Evolutionary conservation across 2,797 vertebrate species (phyloP).

Genomic region (Aphelocoma californica): DNA sequence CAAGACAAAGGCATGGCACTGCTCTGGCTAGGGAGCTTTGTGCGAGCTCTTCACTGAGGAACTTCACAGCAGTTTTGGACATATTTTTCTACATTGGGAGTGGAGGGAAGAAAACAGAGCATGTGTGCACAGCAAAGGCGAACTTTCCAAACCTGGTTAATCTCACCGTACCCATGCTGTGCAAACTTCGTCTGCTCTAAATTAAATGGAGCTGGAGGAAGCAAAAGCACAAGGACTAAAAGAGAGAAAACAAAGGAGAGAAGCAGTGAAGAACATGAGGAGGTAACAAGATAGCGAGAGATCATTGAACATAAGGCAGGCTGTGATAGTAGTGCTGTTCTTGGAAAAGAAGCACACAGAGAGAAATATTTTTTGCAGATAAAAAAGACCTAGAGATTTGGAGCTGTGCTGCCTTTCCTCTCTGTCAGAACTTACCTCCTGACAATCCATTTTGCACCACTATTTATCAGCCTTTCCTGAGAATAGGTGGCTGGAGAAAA

Average conservation of each 20-base stretch:
- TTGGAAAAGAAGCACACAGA: background rate
- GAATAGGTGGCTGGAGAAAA: background rate
- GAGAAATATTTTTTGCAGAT: background rate
- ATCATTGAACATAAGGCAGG: background rate
- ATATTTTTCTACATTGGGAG: background rate
- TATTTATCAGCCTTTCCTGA: background rate
- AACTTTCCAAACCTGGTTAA: conserved; percentile 36
- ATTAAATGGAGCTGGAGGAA: background rate
- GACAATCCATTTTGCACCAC: background rate
- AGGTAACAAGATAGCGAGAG: background rate
- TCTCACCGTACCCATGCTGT: conserved; percentile 4
- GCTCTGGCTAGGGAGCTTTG: conserved; percentile 7
- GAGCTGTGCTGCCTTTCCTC: background rate
- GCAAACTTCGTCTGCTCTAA: background rate
- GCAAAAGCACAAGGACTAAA: background rate
- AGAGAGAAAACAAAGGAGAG: background rate
- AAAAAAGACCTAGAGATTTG: background rate
- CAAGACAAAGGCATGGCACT: conserved; percentile 57
- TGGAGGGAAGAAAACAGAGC: background rate
- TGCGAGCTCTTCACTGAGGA: conserved; percentile 42
- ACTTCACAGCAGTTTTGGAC: conserved; percentile 47
- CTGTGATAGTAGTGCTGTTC: background rate
- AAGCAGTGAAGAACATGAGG: background rate
- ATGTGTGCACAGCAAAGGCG: conserved; percentile 19
- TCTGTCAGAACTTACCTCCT: background rate